These are phyloP conservation scores for Musca vetustissima DNA, from an alignment of 1,140 invertebrate genomes.

Conservation along the genomic window DNA sequence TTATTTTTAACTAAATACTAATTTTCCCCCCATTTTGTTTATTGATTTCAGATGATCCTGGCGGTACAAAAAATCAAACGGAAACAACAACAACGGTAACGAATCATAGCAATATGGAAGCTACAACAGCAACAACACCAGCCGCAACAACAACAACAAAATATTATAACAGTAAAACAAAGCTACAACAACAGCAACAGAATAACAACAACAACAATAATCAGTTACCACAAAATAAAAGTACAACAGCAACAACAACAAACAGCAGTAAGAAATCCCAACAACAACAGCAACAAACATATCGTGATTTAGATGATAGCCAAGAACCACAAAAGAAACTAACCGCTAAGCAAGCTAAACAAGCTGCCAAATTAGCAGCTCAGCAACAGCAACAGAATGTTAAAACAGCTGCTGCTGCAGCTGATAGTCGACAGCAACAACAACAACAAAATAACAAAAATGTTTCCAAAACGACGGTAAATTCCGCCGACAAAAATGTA, in stretches of 20 bases:
- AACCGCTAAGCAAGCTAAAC: slow-evolving; percentile 34
- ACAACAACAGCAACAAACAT: slow-evolving; percentile 29
- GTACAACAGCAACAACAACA: slow-evolving; percentile 35
- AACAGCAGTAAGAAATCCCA: slow-evolving; percentile 1
- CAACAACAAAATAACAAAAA: slow-evolving; percentile 26
- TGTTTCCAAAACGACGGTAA: slow-evolving; percentile 6
- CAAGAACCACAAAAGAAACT: slow-evolving; percentile 33
- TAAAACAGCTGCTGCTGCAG: slow-evolving; percentile 8
- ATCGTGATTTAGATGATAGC: slow-evolving; percentile 20
- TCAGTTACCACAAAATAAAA: slow-evolving; percentile 21
- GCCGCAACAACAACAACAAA: slow-evolving; percentile 31
- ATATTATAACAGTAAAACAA: slow-evolving; percentile 28
- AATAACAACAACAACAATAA: slow-evolving; percentile 29
- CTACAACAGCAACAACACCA: slow-evolving; percentile 31
- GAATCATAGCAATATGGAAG: slow-evolving; percentile 47
- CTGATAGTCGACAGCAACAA: slow-evolving; percentile 13
- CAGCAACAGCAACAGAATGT: slow-evolving; percentile 8
- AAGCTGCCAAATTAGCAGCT: slow-evolving; percentile 21
- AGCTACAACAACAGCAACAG: slow-evolving; percentile 27
- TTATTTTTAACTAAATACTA: too few species aligned
- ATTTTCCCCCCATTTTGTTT: too few species aligned
- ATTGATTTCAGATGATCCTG: slow-evolving; percentile 41
- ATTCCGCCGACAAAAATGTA: not conserved
- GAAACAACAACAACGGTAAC: slow-evolving; percentile 4
- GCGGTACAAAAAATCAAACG: slow-evolving; percentile 38